Percentiles rank a stretch among this genome's conserved stretches.
phyloP scores from a whole-genome alignment of 2,888 invertebrate genomes.

The Leptopilina myrica region DNA sequence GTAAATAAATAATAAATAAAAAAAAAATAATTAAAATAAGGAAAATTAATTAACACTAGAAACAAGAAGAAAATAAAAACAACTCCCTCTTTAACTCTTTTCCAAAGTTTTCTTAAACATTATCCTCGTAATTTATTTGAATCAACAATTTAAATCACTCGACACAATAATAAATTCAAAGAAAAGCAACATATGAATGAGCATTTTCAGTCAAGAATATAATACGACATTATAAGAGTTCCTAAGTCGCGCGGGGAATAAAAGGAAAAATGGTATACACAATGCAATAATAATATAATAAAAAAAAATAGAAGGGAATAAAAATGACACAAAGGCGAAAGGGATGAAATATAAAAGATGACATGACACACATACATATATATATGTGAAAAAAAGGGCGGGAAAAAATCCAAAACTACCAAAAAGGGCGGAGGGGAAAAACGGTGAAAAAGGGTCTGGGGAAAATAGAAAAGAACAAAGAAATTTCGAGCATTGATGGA shows the following conservation, averaged over 20 bases:
- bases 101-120: neutral
- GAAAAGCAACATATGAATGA: neutral
- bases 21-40: no score
- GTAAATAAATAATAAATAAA: no score
- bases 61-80: neutral
- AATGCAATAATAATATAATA: neutral
- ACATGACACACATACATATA: neutral
- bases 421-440: neutral
- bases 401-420: neutral
- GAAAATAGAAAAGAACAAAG: slow-evolving; percentile 15
- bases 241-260: neutral
- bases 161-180: neutral
- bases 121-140: neutral
- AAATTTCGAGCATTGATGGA: slow-evolving; percentile 4
- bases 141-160: slow-evolving; percentile 8
- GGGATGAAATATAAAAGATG: neutral
- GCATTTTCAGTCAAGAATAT: neutral
- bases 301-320: neutral
- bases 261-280: neutral
- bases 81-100: neutral
- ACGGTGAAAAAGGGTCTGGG: neutral
- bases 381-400: neutral
- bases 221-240: neutral
- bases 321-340: neutral
- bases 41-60: no score